These are phyloP conservation scores for Erethizon dorsatum DNA, from an alignment of 2,797 vertebrate species.

Conservation along the genomic window DNA sequence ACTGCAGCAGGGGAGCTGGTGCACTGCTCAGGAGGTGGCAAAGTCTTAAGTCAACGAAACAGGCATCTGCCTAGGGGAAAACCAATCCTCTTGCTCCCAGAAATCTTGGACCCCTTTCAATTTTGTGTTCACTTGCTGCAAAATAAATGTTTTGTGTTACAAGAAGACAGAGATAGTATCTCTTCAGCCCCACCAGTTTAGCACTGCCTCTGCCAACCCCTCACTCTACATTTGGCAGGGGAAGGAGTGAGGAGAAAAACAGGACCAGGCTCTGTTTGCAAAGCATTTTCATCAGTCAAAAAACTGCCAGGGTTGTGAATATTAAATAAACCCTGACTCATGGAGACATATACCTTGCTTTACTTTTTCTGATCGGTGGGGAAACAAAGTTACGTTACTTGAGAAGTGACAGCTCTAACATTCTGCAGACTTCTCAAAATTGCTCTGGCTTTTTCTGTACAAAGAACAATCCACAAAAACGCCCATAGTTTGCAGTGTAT, in stretches of 20 bases:
- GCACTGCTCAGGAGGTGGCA: background rate
- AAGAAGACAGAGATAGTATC: conserved; percentile 80
- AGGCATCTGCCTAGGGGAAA: background rate
- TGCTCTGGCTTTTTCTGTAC: conserved; percentile 77
- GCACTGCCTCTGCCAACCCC: conserved; percentile 72
- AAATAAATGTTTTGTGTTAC: conserved; percentile 84
- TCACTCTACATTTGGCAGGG: conserved; percentile 68
- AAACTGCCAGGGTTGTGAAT: conserved; percentile 79
- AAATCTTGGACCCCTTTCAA: conserved; percentile 83
- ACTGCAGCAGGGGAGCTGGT: background rate
- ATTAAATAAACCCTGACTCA: conserved; percentile 84
- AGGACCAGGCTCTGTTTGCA: conserved; percentile 84
- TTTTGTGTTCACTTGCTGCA: conserved; percentile 78
- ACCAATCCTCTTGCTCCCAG: conserved; percentile 56
- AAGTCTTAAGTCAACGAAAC: conserved; percentile 51
- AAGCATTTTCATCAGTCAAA: conserved; percentile 85
- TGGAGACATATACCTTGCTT: conserved; percentile 77
- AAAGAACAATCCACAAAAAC: conserved; percentile 84
- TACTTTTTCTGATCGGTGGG: conserved; percentile 67
- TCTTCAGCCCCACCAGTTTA: conserved; percentile 69
- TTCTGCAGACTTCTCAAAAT: conserved; percentile 81
- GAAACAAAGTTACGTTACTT: conserved; percentile 67
- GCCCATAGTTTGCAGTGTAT: conserved; percentile 70
- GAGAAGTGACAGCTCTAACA: conserved; percentile 81
- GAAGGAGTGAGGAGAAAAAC: conserved; percentile 68